Base-by-base conservation (phyloP, 2,888 invertebrate genomes). In the Plebejus argus region DNA sequence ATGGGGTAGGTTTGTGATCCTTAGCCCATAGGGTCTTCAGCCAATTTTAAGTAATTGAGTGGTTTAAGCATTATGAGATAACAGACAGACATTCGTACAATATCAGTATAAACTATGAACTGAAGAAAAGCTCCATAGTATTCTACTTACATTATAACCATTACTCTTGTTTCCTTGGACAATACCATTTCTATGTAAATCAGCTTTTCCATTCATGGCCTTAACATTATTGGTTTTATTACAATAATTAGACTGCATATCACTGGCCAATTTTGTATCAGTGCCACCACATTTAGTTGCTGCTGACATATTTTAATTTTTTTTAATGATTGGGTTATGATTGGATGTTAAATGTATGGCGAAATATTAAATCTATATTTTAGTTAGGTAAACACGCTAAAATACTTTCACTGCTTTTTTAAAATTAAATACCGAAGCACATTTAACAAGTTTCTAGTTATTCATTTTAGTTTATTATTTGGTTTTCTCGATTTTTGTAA, bases 61-160 rank as follows among this genome's bases (percentile, higher is more conserved):
- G 39, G 35, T 39, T 39, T 39, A 39, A 39, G 8, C 39, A 39
- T 39, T 3, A 45, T 12, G 45, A 45, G 45, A 45, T 45, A 12
- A 39, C 45, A 45, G 10, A 10, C 45, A 45, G 45, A 10, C 45
- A 3, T 45, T 45, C 10, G 53, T 53, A 53, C 5, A 18, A 18
- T 53, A 53, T 1, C 53, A 18, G 4, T 53, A 53, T 45, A 3
- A 53, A 53, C 2, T 45, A n/a, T n/a, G n/a, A 28, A 45, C 45
- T 53, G 5, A 53, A 76, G 76, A 75, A 77, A 76, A 71, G 76
- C 77, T 79, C 76, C 76, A 74, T 66, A 76, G 78, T 45, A 76
- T 61, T 72, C 1, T 85, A 92, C 92, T 93, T 82, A 93, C 93
- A 79, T 80, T 81, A 77, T 86, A 81, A 77, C 89, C 90, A 86